Evolutionary conservation across 2,888 invertebrate species (phyloP).

Genomic region (Drosophila helvetica): DNA sequence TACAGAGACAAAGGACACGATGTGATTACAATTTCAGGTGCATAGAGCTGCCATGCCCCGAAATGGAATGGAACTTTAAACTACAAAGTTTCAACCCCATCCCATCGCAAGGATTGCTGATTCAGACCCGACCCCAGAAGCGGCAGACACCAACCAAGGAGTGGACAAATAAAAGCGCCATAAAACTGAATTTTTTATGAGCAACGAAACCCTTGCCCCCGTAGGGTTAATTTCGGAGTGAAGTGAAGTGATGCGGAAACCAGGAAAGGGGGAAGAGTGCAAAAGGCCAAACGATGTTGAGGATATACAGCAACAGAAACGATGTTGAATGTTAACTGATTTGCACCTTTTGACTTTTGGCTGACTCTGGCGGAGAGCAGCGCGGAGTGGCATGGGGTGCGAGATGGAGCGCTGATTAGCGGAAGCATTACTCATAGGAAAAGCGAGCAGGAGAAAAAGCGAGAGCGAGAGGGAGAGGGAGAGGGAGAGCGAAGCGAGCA

Average conservation of each 20-base stretch:
- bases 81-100: background rate
- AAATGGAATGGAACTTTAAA: background rate
- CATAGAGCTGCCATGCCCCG: background rate
- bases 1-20: constrained; percentile 25
- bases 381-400: background rate
- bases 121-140: constrained; percentile 46
- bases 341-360: constrained; percentile 67
- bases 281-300: constrained; percentile 51
- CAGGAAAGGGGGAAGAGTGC: constrained; percentile 41
- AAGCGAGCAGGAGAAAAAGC: constrained; percentile 7
- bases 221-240: constrained; percentile 70
- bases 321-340: constrained; percentile 66
- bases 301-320: constrained; percentile 25
- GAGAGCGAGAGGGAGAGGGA: background rate
- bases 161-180: constrained; percentile 75
- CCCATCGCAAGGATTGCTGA: background rate
- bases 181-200: constrained; percentile 80
- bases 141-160: constrained; percentile 46
- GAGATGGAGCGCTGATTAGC: constrained; percentile 60
- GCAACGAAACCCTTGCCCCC: constrained; percentile 52
- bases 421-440: constrained; percentile 72
- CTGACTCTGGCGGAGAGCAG: background rate
- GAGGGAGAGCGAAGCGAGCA: constrained; percentile 20
- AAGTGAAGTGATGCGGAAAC: constrained; percentile 57
- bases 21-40: constrained; percentile 15